These are phyloP conservation scores for Falco naumanni DNA, from an alignment of 2,797 vertebrate species.

Conservation along the genomic window DNA sequence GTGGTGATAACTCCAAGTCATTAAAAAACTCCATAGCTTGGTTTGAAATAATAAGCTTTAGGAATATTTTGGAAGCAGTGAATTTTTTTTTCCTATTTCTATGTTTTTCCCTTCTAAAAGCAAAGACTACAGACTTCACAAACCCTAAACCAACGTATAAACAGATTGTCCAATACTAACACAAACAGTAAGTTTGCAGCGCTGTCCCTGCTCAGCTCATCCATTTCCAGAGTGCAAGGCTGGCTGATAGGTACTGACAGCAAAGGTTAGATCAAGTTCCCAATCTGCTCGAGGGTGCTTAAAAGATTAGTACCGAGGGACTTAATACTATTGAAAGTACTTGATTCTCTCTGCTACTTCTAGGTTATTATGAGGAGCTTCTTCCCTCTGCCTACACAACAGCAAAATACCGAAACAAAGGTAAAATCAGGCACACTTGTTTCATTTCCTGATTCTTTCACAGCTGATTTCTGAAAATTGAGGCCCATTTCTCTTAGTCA, in stretches of 20 bases:
- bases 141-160: background rate
- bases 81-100: background rate
- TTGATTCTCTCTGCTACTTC: background rate
- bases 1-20: background rate
- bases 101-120: background rate
- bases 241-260: constrained; percentile 19
- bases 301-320: constrained; percentile 24
- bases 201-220: background rate
- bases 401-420: background rate
- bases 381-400: background rate
- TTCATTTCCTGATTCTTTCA: background rate
- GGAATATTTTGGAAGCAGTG: background rate
- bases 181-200: background rate
- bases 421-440: background rate
- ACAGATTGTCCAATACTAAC: background rate
- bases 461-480: background rate
- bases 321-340: background rate
- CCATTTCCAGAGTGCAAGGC: background rate
- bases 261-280: constrained; percentile 36
- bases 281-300: background rate
- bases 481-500: background rate
- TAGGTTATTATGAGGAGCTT: background rate
- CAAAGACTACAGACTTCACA: background rate
- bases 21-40: background rate
- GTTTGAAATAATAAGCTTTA: background rate